These are phyloP conservation scores for Microtus montanus DNA, from an alignment of 2,113 vertebrate genomes.

Conservation along the genomic window DNA sequence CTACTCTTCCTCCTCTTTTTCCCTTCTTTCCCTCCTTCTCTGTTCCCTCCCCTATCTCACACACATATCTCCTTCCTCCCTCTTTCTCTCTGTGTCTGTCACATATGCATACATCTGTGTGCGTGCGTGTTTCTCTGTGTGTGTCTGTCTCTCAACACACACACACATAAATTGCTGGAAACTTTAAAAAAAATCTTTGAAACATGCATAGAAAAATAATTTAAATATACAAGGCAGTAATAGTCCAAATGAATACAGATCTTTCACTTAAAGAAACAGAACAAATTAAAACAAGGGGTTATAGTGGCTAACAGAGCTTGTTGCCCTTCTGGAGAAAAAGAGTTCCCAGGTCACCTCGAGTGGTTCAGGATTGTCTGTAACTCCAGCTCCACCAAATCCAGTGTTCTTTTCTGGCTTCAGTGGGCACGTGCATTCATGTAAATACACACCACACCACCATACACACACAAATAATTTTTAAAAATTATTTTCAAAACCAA, in stretches of 20 bases:
- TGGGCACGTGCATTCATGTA: not conserved
- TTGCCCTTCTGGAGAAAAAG: not conserved
- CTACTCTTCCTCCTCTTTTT: too few species aligned
- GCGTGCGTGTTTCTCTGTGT: not conserved
- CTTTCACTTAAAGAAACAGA: not conserved
- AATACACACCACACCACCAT: not conserved
- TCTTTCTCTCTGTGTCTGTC: not conserved
- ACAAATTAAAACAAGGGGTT: not conserved
- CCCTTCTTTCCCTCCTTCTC: too few species aligned
- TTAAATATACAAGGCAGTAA: not conserved
- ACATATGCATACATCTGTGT: not conserved
- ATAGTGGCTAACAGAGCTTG: not conserved
- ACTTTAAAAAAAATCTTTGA: not conserved
- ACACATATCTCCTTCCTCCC: not conserved
- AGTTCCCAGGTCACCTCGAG: not conserved
- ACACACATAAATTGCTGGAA: not conserved
- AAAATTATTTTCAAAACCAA: not conserved
- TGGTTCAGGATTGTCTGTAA: not conserved
- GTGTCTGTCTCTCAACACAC: not conserved
- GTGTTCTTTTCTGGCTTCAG: not conserved
- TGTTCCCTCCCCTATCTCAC: not conserved
- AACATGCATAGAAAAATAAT: not conserved
- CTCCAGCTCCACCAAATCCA: not conserved
- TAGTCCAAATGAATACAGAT: not conserved
- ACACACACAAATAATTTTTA: not conserved